Conservation (phyloP, 2,797 vertebrate genomes). For the Centroberyx gerrardi region DNA sequence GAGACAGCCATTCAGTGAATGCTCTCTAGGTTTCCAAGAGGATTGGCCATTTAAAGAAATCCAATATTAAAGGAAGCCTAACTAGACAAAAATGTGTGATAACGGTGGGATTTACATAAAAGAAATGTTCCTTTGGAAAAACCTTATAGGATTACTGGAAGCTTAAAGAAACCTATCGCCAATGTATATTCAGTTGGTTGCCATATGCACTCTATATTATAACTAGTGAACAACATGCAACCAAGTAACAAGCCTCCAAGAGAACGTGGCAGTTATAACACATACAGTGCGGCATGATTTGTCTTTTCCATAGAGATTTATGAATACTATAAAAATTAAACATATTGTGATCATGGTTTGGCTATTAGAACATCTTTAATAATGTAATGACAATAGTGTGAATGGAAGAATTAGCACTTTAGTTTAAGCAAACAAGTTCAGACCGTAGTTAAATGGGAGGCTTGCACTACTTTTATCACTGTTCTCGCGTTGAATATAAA, state of each 20-base stretch:
- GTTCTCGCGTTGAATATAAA: no score
- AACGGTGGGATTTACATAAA: not conserved
- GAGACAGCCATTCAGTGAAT: not conserved
- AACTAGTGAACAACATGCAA: no score
- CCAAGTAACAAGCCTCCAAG: no score
- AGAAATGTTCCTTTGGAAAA: no score
- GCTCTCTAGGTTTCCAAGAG: not conserved
- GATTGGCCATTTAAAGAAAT: not conserved
- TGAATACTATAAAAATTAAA: not conserved
- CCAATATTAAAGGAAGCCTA: not conserved
- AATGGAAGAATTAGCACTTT: constrained; percentile 9
- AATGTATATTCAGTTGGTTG: no score
- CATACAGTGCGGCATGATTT: no score
- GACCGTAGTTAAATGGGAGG: no score
- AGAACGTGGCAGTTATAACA: no score
- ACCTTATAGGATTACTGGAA: no score
- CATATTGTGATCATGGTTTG: not conserved
- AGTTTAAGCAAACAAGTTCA: not conserved
- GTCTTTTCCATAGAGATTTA: not conserved
- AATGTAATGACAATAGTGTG: constrained; percentile 5
- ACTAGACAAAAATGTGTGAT: not conserved
- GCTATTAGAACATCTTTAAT: not conserved
- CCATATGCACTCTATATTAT: no score
- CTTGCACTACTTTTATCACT: no score
- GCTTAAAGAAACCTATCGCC: no score